Conservation (phyloP, 2,888 invertebrate genomes). For the Conomelus anceps region DNA sequence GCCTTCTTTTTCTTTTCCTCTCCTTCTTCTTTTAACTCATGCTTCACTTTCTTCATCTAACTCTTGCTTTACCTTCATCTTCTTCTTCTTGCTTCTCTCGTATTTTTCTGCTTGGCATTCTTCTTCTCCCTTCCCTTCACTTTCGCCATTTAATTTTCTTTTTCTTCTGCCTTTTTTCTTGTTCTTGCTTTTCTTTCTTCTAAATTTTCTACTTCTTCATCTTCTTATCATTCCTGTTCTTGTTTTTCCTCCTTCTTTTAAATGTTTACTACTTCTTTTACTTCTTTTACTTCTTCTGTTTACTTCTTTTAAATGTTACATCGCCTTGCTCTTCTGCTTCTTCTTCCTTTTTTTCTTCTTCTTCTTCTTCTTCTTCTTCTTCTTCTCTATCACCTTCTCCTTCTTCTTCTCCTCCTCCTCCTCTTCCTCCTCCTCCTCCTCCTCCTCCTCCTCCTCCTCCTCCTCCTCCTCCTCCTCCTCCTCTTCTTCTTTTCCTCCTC, state of each 20-base stretch:
- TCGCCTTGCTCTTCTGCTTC: too few relatives aligned
- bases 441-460: too few relatives aligned
- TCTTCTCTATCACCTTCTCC: neutral
- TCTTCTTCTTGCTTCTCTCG: neutral
- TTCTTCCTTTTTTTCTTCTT: too few relatives aligned
- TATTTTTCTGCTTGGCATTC: too few relatives aligned
- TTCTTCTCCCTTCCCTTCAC: neutral
- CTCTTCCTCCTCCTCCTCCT: neutral
- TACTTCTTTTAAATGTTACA: neutral
- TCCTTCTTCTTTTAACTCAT: neutral
- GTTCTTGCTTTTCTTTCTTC: neutral
- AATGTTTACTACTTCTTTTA: too few relatives aligned
- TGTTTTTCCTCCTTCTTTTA: neutral
- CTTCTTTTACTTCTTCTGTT: too few relatives aligned
- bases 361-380: neutral
- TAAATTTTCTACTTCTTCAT: neutral
- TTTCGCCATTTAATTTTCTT: too few relatives aligned
- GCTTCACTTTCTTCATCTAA: neutral
- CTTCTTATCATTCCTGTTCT: neutral
- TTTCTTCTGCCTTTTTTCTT: neutral
- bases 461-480: too few relatives aligned
- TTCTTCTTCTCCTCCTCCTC: neutral
- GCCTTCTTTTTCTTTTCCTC: neutral
- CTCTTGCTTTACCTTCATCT: neutral
- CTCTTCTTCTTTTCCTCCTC: too few relatives aligned